phyloP scores from a whole-genome alignment of 1,140 invertebrate species.

The Pteromalus puparum region DNA sequence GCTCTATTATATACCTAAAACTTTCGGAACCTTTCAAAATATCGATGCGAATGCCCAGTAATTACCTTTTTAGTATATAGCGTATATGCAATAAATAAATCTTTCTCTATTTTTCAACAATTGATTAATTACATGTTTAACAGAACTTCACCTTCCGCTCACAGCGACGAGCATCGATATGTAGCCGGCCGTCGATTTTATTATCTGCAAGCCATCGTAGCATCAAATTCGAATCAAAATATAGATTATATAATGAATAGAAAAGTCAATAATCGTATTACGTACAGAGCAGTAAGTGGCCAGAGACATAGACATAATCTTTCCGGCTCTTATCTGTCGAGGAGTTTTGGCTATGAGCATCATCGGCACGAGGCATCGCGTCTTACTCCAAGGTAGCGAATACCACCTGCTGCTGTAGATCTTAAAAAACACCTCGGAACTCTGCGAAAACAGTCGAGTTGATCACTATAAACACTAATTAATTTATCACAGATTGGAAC shows the following conservation, averaged over 20 bases:
- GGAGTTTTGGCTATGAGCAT: not conserved
- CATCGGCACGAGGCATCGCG: not conserved
- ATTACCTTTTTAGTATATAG: too few relatives aligned
- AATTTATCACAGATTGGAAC: not conserved
- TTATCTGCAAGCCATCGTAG: not conserved
- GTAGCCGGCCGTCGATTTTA: slow-evolving; percentile 20
- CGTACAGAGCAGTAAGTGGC: not conserved
- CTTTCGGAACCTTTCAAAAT: too few relatives aligned
- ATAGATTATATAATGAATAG: not conserved
- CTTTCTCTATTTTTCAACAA: too few relatives aligned
- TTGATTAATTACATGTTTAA: too few relatives aligned
- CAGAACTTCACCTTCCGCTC: not conserved
- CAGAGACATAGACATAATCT: slow-evolving; percentile 2
- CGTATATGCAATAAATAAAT: too few relatives aligned
- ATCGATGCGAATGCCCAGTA: too few relatives aligned
- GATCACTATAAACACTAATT: not conserved
- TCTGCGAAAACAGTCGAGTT: not conserved
- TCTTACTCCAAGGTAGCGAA: not conserved
- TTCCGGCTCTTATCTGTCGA: not conserved
- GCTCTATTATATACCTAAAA: too few relatives aligned
- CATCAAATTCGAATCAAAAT: not conserved
- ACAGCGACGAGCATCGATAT: slow-evolving; percentile 21
- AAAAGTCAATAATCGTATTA: not conserved
- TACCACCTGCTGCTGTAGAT: slow-evolving; percentile 18
- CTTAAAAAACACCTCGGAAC: not conserved